phyloP scores from a whole-genome alignment of 2,888 invertebrate species.

The Drosophila falleni region DNA sequence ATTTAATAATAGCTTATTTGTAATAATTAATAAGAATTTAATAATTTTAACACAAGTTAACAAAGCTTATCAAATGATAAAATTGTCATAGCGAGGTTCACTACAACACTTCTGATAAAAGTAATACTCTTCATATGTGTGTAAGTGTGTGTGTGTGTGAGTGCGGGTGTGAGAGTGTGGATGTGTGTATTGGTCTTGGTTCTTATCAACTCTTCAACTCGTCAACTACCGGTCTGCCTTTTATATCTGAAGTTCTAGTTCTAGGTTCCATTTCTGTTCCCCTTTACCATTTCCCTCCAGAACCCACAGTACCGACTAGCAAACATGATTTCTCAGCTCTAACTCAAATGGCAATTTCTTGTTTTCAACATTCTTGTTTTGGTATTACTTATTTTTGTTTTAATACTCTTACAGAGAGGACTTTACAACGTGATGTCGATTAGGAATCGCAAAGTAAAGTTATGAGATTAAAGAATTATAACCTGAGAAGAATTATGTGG shows the following conservation, averaged over 20 bases:
- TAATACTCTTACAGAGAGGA: constrained; percentile 33
- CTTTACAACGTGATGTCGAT: too few relatives aligned
- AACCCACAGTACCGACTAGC: constrained; percentile 12
- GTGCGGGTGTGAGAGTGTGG: too few relatives aligned
- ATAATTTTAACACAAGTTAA: neutral
- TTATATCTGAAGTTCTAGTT: constrained; percentile 21
- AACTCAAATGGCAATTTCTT: constrained; percentile 74
- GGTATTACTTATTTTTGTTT: constrained; percentile 32
- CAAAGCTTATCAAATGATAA: neutral
- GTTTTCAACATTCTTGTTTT: constrained; percentile 63
- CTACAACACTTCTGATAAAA: neutral
- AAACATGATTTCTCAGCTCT: constrained; percentile 50
- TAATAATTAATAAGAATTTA: neutral
- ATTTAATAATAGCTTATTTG: neutral
- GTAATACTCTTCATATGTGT: too few relatives aligned
- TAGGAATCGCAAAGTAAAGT: too few relatives aligned
- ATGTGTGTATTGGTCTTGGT: neutral
- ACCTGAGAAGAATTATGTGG: too few relatives aligned
- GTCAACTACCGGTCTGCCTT: constrained; percentile 35
- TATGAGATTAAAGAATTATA: too few relatives aligned
- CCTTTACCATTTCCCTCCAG: constrained; percentile 14
- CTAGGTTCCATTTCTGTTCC: constrained; percentile 33
- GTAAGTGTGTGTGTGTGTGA: too few relatives aligned
- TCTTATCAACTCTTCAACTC: constrained; percentile 58
- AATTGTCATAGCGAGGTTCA: neutral